Conservation (phyloP, 2,888 invertebrate genomes). For the Nomada hirtipes region DNA sequence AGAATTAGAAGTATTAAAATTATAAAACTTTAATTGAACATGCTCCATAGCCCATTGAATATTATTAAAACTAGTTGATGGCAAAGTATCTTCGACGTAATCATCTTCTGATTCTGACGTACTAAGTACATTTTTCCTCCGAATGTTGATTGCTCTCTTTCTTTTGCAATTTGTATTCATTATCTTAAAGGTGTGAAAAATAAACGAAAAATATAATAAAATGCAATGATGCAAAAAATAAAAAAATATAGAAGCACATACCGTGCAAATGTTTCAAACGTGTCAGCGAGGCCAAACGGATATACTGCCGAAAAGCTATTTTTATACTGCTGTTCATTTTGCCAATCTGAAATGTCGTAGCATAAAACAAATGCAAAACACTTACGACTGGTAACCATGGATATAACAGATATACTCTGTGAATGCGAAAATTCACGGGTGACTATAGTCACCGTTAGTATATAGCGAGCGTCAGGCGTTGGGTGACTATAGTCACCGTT, state of each 20-base stretch:
- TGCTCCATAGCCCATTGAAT: conserved; percentile 45
- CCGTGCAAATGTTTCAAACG: conserved; percentile 30
- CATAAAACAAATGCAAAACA: conserved; percentile 28
- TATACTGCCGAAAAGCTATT: conserved; percentile 34
- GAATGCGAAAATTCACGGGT: too few species aligned
- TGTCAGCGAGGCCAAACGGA: conserved; percentile 23
- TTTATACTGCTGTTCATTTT: conserved; percentile 36
- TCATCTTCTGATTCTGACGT: background rate
- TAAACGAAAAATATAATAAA: too few species aligned
- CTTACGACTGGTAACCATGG: background rate
- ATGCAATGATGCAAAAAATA: too few species aligned
- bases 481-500: too few species aligned
- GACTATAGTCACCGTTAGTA: too few species aligned
- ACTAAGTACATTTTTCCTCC: too few species aligned
- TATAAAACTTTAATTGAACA: conserved; percentile 41
- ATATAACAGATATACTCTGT: background rate
- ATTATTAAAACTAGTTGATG: conserved; percentile 37
- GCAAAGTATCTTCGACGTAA: conserved; percentile 38
- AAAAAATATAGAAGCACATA: too few species aligned
- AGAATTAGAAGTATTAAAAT: conserved; percentile 40
- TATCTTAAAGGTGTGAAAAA: too few species aligned
- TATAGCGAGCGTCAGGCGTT: too few species aligned
- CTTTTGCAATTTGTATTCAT: too few species aligned
- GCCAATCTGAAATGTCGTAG: conserved; percentile 20
- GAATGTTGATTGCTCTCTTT: too few species aligned